Conservation (phyloP, 2,888 invertebrate species). For the Calliphora vomitoria region DNA sequence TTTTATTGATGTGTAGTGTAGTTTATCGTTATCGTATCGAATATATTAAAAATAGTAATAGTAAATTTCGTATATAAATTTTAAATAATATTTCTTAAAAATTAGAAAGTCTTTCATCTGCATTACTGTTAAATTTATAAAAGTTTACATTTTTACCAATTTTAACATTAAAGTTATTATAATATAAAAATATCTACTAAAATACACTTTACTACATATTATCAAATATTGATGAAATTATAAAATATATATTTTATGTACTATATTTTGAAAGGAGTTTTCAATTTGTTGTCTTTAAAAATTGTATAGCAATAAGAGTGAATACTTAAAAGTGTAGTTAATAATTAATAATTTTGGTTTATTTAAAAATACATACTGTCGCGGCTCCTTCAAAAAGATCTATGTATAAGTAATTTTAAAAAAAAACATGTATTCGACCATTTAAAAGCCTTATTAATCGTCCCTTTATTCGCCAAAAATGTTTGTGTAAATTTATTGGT, state of each 20-base stretch:
- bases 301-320: neutral
- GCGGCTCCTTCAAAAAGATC: no score
- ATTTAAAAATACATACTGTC: neutral
- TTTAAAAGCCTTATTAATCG: no score
- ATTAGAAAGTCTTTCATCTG: neutral
- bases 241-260: neutral
- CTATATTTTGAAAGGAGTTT: no score
- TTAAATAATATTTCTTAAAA: slow-evolving; percentile 10
- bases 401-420: no score
- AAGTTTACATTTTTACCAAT: slow-evolving; percentile 21
- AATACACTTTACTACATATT: neutral
- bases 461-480: no score
- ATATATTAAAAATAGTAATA: slow-evolving; percentile 26
- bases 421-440: no score
- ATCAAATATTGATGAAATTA: neutral
- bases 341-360: neutral
- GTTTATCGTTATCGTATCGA: slow-evolving; percentile 55
- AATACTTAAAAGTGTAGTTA: neutral
- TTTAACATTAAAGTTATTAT: slow-evolving; percentile 1
- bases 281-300: no score
- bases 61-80: neutral
- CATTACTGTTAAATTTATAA: slow-evolving; percentile 22
- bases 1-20: slow-evolving; percentile 43
- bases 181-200: slow-evolving; percentile 8
- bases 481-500: no score